A percentile compares a stretch with the other conserved stretches of the same genome.
Conservation (phyloP, 2,888 invertebrate genomes). For the Steinernema scapterisci region DNA sequence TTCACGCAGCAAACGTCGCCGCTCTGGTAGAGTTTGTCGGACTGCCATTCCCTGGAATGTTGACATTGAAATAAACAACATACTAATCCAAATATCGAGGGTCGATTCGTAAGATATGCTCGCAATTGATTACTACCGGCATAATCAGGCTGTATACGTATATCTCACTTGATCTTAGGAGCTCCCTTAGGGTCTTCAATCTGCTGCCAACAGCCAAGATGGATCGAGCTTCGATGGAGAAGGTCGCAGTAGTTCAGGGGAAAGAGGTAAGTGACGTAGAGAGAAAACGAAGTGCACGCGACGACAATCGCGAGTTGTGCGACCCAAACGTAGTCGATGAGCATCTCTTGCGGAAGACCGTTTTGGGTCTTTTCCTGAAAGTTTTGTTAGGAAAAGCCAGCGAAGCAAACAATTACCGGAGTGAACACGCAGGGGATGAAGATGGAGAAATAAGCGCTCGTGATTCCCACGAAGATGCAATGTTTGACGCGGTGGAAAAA, state of each 20-base stretch:
- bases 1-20: slow-evolving; percentile 1
- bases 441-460: slow-evolving; percentile 85
- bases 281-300: slow-evolving; percentile 82
- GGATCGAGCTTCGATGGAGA: slow-evolving; percentile 77
- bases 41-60: neutral
- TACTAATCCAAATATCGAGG: too few relatives aligned
- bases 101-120: too few relatives aligned
- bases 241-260: slow-evolving; percentile 82
- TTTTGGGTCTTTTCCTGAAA: slow-evolving; percentile 55
- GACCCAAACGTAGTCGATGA: slow-evolving; percentile 68
- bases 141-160: too few relatives aligned
- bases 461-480: slow-evolving; percentile 80
- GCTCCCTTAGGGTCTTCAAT: slow-evolving; percentile 33
- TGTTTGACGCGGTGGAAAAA: slow-evolving; percentile 88
- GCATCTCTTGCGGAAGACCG: slow-evolving; percentile 53
- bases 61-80: too few relatives aligned
- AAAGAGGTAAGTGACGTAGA: slow-evolving; percentile 77
- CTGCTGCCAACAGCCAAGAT: slow-evolving; percentile 81
- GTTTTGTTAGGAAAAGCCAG: neutral
- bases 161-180: neutral
- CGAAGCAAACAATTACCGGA: slow-evolving; percentile 73
- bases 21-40: neutral
- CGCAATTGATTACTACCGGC: too few relatives aligned
- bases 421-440: slow-evolving; percentile 88
- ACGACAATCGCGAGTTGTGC: slow-evolving; percentile 83